Base-by-base conservation (phyloP, 2,113 vertebrate species). In the Nycticorax nycticorax region DNA sequence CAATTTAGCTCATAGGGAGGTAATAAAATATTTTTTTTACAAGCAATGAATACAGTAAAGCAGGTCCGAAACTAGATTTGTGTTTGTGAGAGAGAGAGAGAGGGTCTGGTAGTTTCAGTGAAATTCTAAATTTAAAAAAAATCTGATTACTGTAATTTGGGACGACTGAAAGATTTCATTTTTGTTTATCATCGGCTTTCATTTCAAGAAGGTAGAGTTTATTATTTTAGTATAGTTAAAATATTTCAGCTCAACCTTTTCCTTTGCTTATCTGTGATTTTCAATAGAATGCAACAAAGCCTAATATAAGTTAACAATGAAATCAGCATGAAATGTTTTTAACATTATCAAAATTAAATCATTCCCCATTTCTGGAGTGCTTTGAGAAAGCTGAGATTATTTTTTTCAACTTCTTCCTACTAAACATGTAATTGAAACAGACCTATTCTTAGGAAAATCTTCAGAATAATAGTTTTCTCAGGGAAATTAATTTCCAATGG, bases 11-110 rank as follows among this genome's bases (percentile, higher is more conserved):
- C 47, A 23, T 39, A 77, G 39, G 60, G 83, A 93, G 93, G 94
- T 89, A 95, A 91, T 96, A 96, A 96, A 96, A 92, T 92, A 91
- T 75, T 88, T 63, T 63, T 94, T 95, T 92, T 92, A 67, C 52
- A 78, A 89, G 90, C 52, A 83, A 47, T 84, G 81, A 76, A 57
- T 90, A 35, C 62, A 72, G 24, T 86, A 67, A 74, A 96, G n/a
- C 2, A 4, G 48, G 35, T 80, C 57, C 78, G 88, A 94, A 91
- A 87, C 56, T 78, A 33, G 60, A 48, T 91, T 75, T 85, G 33
- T 93, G 43, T 72, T 94, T 81, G 48, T 68, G 26, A 21, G 9
- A 84, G 30, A 69, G 28, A 69, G 28, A 78, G 32, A 78, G 35
- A 75, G 14, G 24, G 88, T 57, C 35, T 79, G 11, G 7, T 57